Percentiles rank a stretch among this genome's conserved stretches.
Conservation (phyloP, 2,888 invertebrate genomes). For the Dorcus hopei region DNA sequence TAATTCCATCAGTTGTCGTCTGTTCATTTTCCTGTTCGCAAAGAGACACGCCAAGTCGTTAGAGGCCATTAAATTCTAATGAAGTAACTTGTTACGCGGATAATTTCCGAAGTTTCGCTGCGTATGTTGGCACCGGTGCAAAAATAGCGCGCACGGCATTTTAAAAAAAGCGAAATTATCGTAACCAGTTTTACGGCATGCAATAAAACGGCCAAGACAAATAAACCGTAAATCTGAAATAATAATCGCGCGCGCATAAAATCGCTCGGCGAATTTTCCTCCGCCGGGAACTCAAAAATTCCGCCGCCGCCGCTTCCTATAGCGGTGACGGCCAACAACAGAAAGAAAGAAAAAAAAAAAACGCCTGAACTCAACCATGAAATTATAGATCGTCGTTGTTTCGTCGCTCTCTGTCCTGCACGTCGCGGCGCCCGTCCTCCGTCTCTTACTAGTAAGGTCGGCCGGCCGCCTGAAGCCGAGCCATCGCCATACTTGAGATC, state of each 20-base stretch:
- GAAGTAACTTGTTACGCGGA: no score
- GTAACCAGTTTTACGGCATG: not conserved
- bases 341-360: slow-evolving; percentile 9
- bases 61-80: no score
- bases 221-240: not conserved
- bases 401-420: not conserved
- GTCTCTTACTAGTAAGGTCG: not conserved
- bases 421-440: not conserved
- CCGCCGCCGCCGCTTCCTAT: not conserved
- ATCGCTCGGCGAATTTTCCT: not conserved
- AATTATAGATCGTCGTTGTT: slow-evolving; percentile 15
- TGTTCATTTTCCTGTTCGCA: no score
- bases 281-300: not conserved
- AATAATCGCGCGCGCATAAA: not conserved
- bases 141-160: no score
- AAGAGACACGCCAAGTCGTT: no score
- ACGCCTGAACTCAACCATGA: slow-evolving; percentile 16
- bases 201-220: not conserved
- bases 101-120: no score
- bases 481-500: not conserved
- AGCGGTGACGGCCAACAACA: not conserved
- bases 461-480: not conserved
- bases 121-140: no score
- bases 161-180: no score
- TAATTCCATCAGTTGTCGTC: no score